A percentile compares a stretch with the other conserved stretches of the same genome.
phyloP scores from a whole-genome alignment of 2,888 invertebrate species.

The Caradrina kadenii region DNA sequence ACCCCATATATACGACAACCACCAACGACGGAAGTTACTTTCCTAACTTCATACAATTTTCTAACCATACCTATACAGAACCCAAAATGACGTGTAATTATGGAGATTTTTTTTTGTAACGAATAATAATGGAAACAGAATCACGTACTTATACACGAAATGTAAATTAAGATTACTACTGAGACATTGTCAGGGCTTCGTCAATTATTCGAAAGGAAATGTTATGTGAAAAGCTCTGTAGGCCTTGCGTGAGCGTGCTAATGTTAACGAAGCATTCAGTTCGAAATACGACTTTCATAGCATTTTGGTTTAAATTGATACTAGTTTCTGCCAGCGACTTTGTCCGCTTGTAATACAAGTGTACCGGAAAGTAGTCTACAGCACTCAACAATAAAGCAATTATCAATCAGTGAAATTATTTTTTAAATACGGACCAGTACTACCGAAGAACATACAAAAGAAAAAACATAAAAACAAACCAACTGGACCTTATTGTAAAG shows the following conservation, averaged over 20 bases:
- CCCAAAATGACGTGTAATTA: conserved; percentile 68
- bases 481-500: too few species aligned
- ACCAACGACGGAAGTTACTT: conserved; percentile 60
- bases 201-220: conserved; percentile 67
- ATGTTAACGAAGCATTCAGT: not conserved
- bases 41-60: conserved; percentile 59
- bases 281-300: too few species aligned
- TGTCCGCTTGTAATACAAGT: too few species aligned
- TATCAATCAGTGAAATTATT: too few species aligned
- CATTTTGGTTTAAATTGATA: too few species aligned
- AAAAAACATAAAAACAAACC: too few species aligned
- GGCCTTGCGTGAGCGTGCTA: not conserved
- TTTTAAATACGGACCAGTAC: too few species aligned
- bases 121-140: conserved; percentile 68
- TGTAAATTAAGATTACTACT: conserved; percentile 69
- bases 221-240: conserved; percentile 21
- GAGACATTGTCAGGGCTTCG: conserved; percentile 57
- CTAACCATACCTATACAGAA: conserved; percentile 66
- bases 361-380: too few species aligned
- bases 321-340: too few species aligned
- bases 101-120: conserved; percentile 60
- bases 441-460: too few species aligned
- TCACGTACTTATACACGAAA: conserved; percentile 70
- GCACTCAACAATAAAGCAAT: too few species aligned
- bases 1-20: conserved; percentile 68